Evolutionary conservation across 2,113 vertebrate species (phyloP).

Genomic region (Gymnorhina tibicen): DNA sequence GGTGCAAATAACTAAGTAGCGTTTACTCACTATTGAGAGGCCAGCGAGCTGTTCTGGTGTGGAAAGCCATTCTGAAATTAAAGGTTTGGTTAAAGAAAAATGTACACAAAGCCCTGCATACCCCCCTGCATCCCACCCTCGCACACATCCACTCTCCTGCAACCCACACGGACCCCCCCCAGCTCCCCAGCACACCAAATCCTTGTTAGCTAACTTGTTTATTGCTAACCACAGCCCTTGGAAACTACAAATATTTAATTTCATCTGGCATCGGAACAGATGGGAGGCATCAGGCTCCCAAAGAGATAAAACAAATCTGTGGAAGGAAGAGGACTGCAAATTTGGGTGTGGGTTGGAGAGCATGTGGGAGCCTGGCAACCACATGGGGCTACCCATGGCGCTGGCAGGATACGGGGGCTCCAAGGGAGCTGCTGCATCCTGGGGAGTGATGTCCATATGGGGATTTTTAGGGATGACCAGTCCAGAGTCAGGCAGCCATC

Average conservation of each 20-base stretch:
- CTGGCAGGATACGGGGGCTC: accelerated
- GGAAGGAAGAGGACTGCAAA: neutral
- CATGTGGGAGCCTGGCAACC: neutral
- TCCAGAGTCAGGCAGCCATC: neutral
- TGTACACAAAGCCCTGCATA: neutral
- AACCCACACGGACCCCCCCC: neutral
- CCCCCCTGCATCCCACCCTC: constrained; percentile 10
- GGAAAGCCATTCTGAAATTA: neutral
- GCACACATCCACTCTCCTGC: neutral
- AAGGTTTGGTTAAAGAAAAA: constrained; percentile 23
- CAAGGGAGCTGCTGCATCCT: neutral
- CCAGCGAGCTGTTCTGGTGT: neutral
- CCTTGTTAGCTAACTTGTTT: constrained; percentile 35
- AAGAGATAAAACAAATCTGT: constrained; percentile 57
- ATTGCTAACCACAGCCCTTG: constrained; percentile 58
- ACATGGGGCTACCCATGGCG: neutral
- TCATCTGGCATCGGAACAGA: constrained; percentile 53
- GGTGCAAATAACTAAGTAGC: constrained; percentile 58
- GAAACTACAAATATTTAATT: constrained; percentile 50
- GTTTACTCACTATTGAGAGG: neutral
- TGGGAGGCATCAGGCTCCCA: constrained; percentile 57
- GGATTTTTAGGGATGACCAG: neutral
- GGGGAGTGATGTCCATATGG: accelerated
- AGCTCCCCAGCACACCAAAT: neutral
- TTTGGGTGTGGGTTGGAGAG: neutral